Evolutionary conservation across 2,797 vertebrate species (phyloP).

Genomic region (Corythornis leucogaster): DNA sequence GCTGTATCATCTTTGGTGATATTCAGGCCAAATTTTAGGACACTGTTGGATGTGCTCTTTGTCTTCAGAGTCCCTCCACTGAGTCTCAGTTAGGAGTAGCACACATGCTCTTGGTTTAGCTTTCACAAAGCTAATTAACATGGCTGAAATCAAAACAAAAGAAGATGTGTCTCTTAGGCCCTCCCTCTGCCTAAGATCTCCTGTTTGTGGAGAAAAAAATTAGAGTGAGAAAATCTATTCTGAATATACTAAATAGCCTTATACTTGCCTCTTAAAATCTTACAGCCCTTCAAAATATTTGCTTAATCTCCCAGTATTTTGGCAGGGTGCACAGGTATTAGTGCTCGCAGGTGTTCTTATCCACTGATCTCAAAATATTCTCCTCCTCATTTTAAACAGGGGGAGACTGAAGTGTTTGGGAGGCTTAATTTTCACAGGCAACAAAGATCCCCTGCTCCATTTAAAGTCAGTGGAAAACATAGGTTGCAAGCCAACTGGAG

Average conservation of each 20-base stretch:
- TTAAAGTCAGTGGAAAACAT: slow-evolving; percentile 27
- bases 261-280: slow-evolving; percentile 16
- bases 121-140: neutral
- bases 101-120: neutral
- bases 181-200: neutral
- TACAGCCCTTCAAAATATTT: slow-evolving; percentile 59
- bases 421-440: slow-evolving; percentile 38
- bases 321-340: slow-evolving; percentile 32
- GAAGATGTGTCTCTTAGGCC: neutral
- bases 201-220: neutral
- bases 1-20: neutral
- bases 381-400: slow-evolving; percentile 6
- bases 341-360: slow-evolving; percentile 44
- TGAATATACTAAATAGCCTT: slow-evolving; percentile 1
- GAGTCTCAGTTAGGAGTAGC: neutral
- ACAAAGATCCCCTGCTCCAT: neutral
- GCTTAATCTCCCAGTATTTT: slow-evolving; percentile 55
- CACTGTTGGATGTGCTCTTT: neutral
- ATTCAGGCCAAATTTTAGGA: neutral
- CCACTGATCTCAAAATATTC: slow-evolving; percentile 63
- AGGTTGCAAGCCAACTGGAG: neutral
- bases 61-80: neutral
- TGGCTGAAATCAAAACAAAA: neutral
- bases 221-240: neutral
- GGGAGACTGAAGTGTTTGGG: slow-evolving; percentile 29